Evolutionary conservation across 2,113 vertebrate species (phyloP).

Genomic region (Zosterops pallidus): DNA sequence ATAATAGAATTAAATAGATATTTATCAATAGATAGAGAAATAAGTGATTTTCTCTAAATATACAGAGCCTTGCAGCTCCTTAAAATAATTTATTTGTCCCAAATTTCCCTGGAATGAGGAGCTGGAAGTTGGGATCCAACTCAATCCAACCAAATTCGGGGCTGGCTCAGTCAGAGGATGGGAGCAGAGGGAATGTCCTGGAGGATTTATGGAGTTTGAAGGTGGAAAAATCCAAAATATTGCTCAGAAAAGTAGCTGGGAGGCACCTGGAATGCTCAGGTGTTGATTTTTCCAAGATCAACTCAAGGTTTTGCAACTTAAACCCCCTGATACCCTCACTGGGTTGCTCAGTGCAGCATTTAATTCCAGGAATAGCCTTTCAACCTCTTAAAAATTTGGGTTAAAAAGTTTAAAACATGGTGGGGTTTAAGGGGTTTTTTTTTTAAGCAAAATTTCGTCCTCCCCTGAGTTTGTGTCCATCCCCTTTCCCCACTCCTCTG

Average conservation of each 20-base stretch:
- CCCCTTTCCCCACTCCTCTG: not conserved
- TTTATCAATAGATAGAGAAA: not conserved
- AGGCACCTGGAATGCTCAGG: not conserved
- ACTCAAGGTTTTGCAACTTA: too few relatives aligned
- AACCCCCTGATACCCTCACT: rapidly evolving
- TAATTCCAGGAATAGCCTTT: not conserved
- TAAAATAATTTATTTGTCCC: not conserved
- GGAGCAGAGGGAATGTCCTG: not conserved
- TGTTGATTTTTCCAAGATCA: not conserved
- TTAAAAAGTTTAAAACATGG: not conserved
- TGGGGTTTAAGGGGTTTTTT: not conserved
- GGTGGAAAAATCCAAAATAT: not conserved
- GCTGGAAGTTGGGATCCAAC: not conserved
- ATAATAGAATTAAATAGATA: not conserved
- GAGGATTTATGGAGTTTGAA: not conserved
- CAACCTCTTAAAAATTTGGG: rapidly evolving
- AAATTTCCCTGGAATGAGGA: not conserved
- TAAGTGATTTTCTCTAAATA: not conserved
- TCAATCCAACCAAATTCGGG: not conserved
- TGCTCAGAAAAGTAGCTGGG: not conserved
- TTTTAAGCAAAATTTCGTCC: not conserved
- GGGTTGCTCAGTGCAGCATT: not conserved
- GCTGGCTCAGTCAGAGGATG: too few relatives aligned
- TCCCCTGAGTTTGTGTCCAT: not conserved
- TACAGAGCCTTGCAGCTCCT: not conserved